Base-by-base conservation (phyloP, 23 tunicate species). In the Clavelina lepadiformis region DNA sequence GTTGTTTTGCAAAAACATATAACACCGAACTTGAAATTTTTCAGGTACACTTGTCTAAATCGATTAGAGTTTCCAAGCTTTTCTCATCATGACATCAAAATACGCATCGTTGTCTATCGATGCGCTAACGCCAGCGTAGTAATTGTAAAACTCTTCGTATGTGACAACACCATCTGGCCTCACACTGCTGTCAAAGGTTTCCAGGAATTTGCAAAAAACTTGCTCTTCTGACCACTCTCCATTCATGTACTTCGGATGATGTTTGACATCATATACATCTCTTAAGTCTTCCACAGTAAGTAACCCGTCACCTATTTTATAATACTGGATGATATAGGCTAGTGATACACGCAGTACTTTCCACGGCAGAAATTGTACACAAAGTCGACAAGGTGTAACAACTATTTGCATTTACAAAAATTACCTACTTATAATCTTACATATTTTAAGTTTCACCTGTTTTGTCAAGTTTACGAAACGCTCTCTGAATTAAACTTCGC, bases 171-270 rank as follows among this genome's bases (percentile, higher is more conserved):
- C 85, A 49, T 86, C 80, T 2, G 85, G 80, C 23, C 76, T 80
- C 0, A 71, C 81, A 15, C 81, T 85, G 0, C 81, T 78, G 65
- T 86, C 85, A 32, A 86, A 78, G 34, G 61, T 78, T 72, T 86
- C 78, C 32, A 78, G 70, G 35, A 86, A 86, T 67, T 78, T 63
- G 0, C 67, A 38, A 45, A 86, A 78, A 8, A 86, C 93, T 53
- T 68, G 77, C 52, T 84, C 83, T 56, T 84, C 93, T 21, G 93
- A 69, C 93, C 93, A 84, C 11, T 84, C 93, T 5, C 93, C 93
- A 46, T 76, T 84, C 31, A 55, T 38, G 35, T 84, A 84, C 35
- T 84, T 84, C 0, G 93, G 93, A 63, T 84, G 93, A 46, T 84
- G 93, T 0, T 78, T 30, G 8, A 65, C 79, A 35, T 84, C 93